Evolutionary conservation across 2,888 invertebrate genomes (phyloP).

Genomic region (Drosophila differens): DNA sequence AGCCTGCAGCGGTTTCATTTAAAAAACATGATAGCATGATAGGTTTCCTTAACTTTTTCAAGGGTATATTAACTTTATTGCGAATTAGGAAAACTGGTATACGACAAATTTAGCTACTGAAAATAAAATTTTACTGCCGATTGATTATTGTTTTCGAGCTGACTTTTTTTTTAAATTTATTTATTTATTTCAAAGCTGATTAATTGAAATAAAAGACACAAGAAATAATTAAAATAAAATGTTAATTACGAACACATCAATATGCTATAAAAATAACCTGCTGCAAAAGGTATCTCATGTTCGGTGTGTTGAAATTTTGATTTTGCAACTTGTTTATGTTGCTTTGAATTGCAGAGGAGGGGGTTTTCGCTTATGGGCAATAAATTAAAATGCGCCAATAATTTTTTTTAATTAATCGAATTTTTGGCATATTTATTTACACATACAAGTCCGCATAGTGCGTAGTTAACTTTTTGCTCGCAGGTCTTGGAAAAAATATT

Average conservation of each 20-base stretch:
- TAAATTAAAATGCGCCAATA: slow-evolving; percentile 73
- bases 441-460: slow-evolving; percentile 30
- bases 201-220: not conserved
- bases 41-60: slow-evolving; percentile 10
- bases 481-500: slow-evolving; percentile 27
- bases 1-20: slow-evolving; percentile 74
- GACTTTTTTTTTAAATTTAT: not conserved
- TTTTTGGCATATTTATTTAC: slow-evolving; percentile 63
- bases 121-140: not conserved
- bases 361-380: slow-evolving; percentile 59
- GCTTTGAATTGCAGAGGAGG: slow-evolving; percentile 13
- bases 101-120: not conserved
- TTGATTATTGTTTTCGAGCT: not conserved
- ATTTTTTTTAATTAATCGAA: slow-evolving; percentile 76
- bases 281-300: slow-evolving; percentile 13
- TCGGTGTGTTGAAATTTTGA: slow-evolving; percentile 9
- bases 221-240: not conserved
- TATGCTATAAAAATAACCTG: slow-evolving; percentile 4
- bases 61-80: slow-evolving; percentile 7
- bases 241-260: not conserved
- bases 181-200: not conserved
- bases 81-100: not conserved
- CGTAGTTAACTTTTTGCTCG: slow-evolving; percentile 13
- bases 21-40: slow-evolving; percentile 73
- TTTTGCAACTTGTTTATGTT: slow-evolving; percentile 30